Conservation (phyloP, 1,140 invertebrate species). For the Vanessa atalanta region DNA sequence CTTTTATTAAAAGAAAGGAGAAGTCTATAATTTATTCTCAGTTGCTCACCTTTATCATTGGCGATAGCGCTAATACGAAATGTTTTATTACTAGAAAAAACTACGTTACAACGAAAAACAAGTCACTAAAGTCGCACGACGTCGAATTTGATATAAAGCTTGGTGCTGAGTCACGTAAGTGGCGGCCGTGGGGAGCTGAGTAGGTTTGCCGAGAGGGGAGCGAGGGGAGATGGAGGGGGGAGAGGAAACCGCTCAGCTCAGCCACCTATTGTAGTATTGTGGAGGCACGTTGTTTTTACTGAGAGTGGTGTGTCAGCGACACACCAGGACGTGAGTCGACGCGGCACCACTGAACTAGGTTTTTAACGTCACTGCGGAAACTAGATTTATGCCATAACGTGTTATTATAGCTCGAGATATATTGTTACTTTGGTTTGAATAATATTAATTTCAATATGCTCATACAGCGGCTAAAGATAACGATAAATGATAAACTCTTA, state of each 20-base stretch:
- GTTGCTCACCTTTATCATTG: conserved; percentile 58
- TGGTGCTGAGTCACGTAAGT: conserved; percentile 72
- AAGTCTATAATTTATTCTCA: conserved; percentile 55
- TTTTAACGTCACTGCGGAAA: conserved; percentile 43
- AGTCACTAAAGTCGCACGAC: conserved; percentile 57
- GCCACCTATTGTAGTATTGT: conserved; percentile 73
- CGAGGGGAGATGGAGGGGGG: conserved; percentile 26
- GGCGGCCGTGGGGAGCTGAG: conserved; percentile 45
- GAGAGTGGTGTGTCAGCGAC: conserved; percentile 64
- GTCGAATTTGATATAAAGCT: conserved; percentile 74
- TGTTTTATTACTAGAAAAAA: conserved; percentile 62
- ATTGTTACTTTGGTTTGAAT: conserved; percentile 7
- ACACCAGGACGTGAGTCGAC: conserved; percentile 50
- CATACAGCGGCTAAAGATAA: background rate
- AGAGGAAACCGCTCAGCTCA: conserved; percentile 58
- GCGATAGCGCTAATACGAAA: conserved; percentile 59
- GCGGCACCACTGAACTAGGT: conserved; percentile 52
- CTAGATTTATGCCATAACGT: conserved; percentile 46
- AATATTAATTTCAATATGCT: background rate
- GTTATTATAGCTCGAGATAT: conserved; percentile 20
- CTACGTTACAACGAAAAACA: conserved; percentile 64
- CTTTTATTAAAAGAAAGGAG: conserved; percentile 52
- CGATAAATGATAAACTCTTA: conserved; percentile 8
- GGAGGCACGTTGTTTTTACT: conserved; percentile 73
- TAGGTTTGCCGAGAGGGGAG: conserved; percentile 30